Conservation (phyloP, 1,140 invertebrate genomes). For the Drosophila neocordata region DNA sequence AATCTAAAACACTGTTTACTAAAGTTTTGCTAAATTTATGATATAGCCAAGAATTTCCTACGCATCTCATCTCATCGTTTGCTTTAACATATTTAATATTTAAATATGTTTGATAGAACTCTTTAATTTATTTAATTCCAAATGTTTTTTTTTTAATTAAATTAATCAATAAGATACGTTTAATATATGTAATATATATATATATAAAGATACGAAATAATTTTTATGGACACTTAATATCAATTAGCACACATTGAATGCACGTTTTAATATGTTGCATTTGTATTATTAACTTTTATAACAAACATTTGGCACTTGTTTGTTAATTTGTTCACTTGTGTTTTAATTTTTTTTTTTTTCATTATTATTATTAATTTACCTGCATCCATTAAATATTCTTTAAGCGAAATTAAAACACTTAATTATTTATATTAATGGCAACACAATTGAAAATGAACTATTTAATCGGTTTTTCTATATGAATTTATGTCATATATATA, state of each 20-base stretch:
- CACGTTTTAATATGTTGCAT: not conserved
- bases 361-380: conserved; percentile 48
- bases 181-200: not conserved
- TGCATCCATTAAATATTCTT: conserved; percentile 68
- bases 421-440: conserved; percentile 59
- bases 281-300: conserved; percentile 2
- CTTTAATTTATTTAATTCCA: not conserved
- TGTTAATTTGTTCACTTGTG: conserved; percentile 5
- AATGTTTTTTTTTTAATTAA: not conserved
- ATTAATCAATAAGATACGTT: not conserved
- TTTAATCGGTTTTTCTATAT: conserved; percentile 30
- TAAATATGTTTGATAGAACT: no score
- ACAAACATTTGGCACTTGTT: conserved; percentile 7
- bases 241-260: conserved; percentile 1
- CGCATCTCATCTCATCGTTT: no score
- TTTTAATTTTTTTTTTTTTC: conserved; percentile 1
- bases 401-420: conserved; percentile 45
- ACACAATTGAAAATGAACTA: conserved; percentile 58
- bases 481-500: conserved; percentile 17
- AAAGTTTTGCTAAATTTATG: no score
- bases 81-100: no score
- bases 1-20: no score
- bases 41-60: no score
- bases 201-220: not conserved
- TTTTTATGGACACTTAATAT: not conserved